Percentiles rank a stretch among this genome's conserved stretches.
Evolutionary conservation across 2,888 invertebrate species (phyloP).

Genomic region (Drosophila melanosoma): DNA sequence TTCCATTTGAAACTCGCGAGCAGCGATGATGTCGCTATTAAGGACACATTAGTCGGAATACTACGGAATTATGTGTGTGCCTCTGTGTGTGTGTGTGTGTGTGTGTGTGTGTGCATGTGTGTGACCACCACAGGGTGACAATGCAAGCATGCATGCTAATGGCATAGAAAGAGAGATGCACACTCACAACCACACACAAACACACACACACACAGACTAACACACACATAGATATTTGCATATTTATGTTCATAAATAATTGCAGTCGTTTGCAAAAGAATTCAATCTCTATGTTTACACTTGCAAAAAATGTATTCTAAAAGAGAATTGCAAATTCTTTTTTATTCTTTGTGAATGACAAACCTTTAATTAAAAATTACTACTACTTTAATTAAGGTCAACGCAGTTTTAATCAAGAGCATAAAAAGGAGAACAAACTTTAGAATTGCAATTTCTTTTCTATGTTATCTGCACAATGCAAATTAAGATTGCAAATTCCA

Average conservation of each 20-base stretch:
- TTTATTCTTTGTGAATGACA: not conserved
- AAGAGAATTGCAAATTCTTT: not conserved
- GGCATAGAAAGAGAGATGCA: conserved; percentile 45
- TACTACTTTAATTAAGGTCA: not conserved
- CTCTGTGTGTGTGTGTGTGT: conserved; percentile 1
- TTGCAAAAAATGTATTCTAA: conserved; percentile 10
- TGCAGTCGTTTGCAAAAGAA: conserved; percentile 59
- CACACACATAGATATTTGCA: not conserved
- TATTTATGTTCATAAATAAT: conserved; percentile 22
- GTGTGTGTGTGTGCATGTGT: conserved; percentile 13
- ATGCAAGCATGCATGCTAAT: conserved; percentile 72
- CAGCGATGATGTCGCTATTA: conserved; percentile 76
- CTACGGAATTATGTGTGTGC: conserved; percentile 61
- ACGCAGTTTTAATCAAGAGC: not conserved
- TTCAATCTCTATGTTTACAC: conserved; percentile 52
- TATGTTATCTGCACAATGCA: not conserved
- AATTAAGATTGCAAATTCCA: not conserved
- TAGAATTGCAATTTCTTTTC: not conserved
- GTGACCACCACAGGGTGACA: conserved; percentile 42
- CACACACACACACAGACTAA: conserved; percentile 10
- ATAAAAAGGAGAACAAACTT: not conserved
- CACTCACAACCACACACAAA: not conserved
- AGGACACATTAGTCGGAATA: conserved; percentile 77
- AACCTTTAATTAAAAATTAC: not conserved
- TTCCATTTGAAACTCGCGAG: conserved; percentile 64